Evolutionary conservation across 2,888 invertebrate species (phyloP), one percentile per base, ranked within the genome.

Genomic region (Protophormia terraenovae): DNA sequence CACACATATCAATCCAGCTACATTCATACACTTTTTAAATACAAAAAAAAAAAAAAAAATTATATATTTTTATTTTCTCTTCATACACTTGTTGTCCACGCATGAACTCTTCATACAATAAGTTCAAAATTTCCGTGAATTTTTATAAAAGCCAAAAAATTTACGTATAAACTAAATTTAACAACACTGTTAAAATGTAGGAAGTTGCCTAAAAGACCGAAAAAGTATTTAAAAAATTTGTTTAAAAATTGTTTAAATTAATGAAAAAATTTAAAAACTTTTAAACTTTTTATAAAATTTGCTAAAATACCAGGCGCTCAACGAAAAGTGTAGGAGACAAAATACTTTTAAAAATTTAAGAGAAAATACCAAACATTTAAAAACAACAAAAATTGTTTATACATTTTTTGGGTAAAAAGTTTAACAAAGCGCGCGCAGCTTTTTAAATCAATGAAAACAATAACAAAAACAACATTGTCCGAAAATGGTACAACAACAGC

Each of bases 201-300:
- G 27, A 47, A 62, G 19, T 16, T 12, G 22, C 24, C 35, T 47
- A 2, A 35, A 35, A 38, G 12, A 19, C 7, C n/a, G 35, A 67
- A 29, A 19, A 78, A 62, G 47, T 53, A 71, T 41, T 41, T 53
- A 38, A 75, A 24, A 69, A 77, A 77, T n/a, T 53, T 60, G 41
- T 71, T 64, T 47, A 35, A 78, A 77, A 64, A 19, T 64, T 64
- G 38, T 64, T 76, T 79, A 66, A 67, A 47, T 50, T 50, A 60
- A 72, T 4, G 35, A 75, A 80, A 80, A 83, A 80, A 83, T 77
- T 69, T 85, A 90, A 84, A 90, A 91, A 90, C 90, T 89, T 91
- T 86, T 89, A 91, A 91, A 90, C 91, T 89, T 90, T 90, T 90
- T 91, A 91, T 90, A 91, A 90, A 91, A 91, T 90, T 90, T 90